Percentiles rank a stretch among this genome's conserved stretches.
phyloP scores from a whole-genome alignment of 1,140 invertebrate species.

The Oncopodura yosiiana region DNA sequence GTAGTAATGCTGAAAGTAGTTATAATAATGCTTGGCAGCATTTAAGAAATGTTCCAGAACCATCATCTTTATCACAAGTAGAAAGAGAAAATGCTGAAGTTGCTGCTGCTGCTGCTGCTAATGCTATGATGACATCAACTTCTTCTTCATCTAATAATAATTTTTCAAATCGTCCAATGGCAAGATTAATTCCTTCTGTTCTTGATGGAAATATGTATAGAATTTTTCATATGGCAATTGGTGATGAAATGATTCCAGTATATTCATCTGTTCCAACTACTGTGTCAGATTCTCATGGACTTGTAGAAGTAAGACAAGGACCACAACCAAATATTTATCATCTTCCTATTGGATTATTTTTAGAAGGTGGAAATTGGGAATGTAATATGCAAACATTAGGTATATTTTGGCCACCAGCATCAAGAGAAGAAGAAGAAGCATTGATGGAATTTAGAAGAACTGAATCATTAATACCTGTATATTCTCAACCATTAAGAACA shows the following conservation, averaged over 20 bases:
- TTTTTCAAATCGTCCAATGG: background rate
- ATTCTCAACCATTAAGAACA: too few relatives aligned
- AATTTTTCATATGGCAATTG: constrained; percentile 19
- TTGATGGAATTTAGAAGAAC: constrained; percentile 13
- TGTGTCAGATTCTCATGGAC: background rate
- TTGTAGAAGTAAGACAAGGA: constrained; percentile 14
- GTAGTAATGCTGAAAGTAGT: too few relatives aligned
- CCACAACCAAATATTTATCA: constrained; percentile 21
- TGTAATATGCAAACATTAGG: constrained; percentile 18
- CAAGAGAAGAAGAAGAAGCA: constrained; percentile 28
- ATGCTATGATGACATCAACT: constrained; percentile 4
- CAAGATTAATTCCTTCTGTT: background rate
- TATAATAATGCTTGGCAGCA: background rate
- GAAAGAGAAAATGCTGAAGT: background rate
- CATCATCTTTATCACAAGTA: background rate
- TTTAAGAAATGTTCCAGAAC: background rate
- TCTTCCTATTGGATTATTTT: constrained; percentile 30
- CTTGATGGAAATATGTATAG: constrained; percentile 19
- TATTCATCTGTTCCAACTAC: constrained; percentile 11
- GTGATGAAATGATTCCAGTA: constrained; percentile 30
- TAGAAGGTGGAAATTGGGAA: constrained; percentile 22
- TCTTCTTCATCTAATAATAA: background rate
- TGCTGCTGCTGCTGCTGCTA: background rate
- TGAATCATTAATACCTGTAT: constrained; percentile 20
- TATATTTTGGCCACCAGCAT: constrained; percentile 30